Base-by-base conservation (phyloP, 2,113 vertebrate species). In the Tragelaphus imberbis region DNA sequence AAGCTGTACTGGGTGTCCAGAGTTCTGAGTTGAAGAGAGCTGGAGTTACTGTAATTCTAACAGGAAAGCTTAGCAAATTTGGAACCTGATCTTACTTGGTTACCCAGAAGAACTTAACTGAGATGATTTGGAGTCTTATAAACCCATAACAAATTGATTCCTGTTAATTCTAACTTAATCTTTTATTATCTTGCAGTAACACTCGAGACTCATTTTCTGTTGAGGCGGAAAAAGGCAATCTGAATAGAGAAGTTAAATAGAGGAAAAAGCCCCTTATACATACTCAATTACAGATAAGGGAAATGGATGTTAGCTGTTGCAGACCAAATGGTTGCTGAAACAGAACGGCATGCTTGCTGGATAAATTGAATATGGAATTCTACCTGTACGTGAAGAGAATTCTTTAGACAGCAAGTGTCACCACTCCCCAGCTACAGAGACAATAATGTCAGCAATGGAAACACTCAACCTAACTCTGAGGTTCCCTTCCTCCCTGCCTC, bases 71-170 rank as follows among this genome's bases (percentile, higher is more conserved):
- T 51, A 79, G 94, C 33, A 11, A 2, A 68, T 75, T 81, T 84
- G 91, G 68, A 80, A 90, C 47, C 90, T 25, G 65, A 90, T 94
- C 33, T 0, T 40, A 63, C 89, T 58, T 63, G 40, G 61, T 86
- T 80, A 71, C 85, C 47, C 55, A 65, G 91, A 30, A 81, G 90
- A 94, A 58, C 77, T 92, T 79, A 16, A 75, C 23, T 49, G 94
- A 88, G 88, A 51, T 82, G 82, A 68, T 86, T 91, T 27, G n/a
- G 94, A 89, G 49, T 51, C 59, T 81, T 79, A 14, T 10, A 65
- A 81, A 80, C 71, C 49, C 59, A 85, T 88, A 79, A 55, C 85
- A 91, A 75, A 96, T 89, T 33, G 71, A 91, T 95, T 94, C 93
- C 89, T 77, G 27, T 56, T 88, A 30, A 95, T 92, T 95, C 92